Base-by-base conservation (phyloP, 2,888 invertebrate genomes). In the Eubasilissa splendida region DNA sequence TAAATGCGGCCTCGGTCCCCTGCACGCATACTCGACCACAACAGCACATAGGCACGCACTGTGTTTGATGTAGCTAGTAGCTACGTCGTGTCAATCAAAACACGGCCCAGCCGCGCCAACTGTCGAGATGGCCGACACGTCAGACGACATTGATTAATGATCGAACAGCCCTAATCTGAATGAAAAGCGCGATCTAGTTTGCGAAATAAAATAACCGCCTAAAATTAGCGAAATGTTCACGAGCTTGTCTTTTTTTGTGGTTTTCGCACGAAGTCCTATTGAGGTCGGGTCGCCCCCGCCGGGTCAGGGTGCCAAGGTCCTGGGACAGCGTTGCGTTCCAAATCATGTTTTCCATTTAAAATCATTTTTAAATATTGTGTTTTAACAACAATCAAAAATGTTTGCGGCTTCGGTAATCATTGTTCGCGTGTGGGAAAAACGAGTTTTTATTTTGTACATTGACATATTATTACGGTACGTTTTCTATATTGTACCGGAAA, bases 191-290 rank as follows among this genome's bases (percentile, higher is more conserved):
- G 63, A 12, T 63, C 63, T 33, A 63, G 33, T 33, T 63, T 63
- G 33, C 63, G 33, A 12, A 63, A 63, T 63, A 63, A 33, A 33
- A 33, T 2, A 31, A 31, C 33, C 33, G 7, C 63, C 63, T 33
- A 31, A 12, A 63, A 63, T 4, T 12, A 33, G 12, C 31, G 31
- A 63, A 4, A 31, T 63, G 33, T 9, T 31, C 22, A 10, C 22
- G 3, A 31, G 11, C 5, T 31, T 63, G 63, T 63, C 63, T 63
- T 63, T 63, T 42, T 63, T 31, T 33, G 63, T 31, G 33, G 63
- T 63, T 63, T 63, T 63, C 9, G 33, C 63, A 42, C 42, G 63
- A 63, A 63, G n/a, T 11, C n/a, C 63, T 63, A 63, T 63, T 63
- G 33, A 31, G 63, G 63, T 63, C 63, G 42, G 42, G 63, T 10